These are phyloP conservation scores for Eurytoma californica DNA, from an alignment of 2,888 invertebrate genomes.

Conservation along the genomic window DNA sequence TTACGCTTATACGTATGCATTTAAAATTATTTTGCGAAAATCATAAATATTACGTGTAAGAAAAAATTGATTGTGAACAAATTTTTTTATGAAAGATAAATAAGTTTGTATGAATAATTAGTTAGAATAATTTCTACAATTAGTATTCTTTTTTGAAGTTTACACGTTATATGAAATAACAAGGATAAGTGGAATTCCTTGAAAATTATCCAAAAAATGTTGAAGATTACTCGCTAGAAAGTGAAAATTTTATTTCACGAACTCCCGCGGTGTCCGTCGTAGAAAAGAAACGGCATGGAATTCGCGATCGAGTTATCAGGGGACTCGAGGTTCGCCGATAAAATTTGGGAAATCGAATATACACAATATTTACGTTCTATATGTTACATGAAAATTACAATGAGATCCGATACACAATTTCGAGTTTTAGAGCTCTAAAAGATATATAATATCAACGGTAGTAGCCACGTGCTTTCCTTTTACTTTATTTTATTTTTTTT, in stretches of 20 bases:
- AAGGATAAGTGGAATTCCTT: too few species aligned
- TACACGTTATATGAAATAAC: too few species aligned
- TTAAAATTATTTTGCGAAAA: too few species aligned
- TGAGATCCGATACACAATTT: conserved; percentile 40
- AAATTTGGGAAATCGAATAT: conserved; percentile 39
- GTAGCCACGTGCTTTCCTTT: conserved; percentile 1
- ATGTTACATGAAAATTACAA: conserved; percentile 52
- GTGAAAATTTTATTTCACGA: neutral
- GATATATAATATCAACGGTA: conserved; percentile 19
- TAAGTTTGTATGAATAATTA: too few species aligned
- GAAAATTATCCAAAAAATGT: too few species aligned
- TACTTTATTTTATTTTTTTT: neutral
- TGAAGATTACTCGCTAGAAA: too few species aligned
- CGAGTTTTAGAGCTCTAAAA: conserved; percentile 37
- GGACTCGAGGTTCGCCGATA: neutral
- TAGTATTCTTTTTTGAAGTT: too few species aligned
- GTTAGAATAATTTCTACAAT: too few species aligned
- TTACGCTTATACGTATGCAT: too few species aligned
- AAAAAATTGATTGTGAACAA: neutral
- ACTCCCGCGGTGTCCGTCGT: too few species aligned
- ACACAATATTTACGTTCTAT: conserved; percentile 40
- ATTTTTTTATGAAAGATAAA: too few species aligned
- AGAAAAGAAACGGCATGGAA: neutral
- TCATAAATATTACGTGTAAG: neutral
- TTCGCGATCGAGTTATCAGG: conserved; percentile 7